A percentile compares a stretch with the other conserved stretches of the same genome.
phyloP scores from a whole-genome alignment of 2,113 vertebrate species.

The Sminthopsis crassicaudata region DNA sequence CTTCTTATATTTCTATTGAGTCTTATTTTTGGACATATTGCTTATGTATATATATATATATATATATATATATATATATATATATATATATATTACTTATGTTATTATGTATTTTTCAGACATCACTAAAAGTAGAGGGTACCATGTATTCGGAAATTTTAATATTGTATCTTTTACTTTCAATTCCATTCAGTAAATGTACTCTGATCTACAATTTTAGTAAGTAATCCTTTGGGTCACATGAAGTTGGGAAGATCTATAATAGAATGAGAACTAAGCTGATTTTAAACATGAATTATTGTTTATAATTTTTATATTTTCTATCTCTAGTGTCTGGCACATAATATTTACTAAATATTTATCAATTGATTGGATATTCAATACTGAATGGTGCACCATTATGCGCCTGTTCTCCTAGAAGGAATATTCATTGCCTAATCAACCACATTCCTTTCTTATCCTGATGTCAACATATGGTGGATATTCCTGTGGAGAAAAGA shows the following conservation, averaged over 20 bases:
- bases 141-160: background rate
- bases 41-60: background rate
- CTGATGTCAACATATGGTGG: background rate
- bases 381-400: background rate
- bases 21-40: background rate
- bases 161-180: background rate
- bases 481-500: background rate
- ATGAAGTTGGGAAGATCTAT: background rate
- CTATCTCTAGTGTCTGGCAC: background rate
- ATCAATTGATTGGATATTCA: background rate
- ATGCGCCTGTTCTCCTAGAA: background rate
- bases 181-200: background rate
- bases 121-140: background rate
- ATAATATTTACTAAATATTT: background rate
- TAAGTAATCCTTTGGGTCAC: background rate
- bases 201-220: background rate
- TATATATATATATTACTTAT: background rate
- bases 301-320: background rate
- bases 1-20: background rate
- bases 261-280: background rate
- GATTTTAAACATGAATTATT: background rate
- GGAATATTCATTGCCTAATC: background rate
- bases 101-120: background rate
- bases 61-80: background rate
- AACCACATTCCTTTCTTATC: background rate